phyloP scores from a whole-genome alignment of 2,888 invertebrate species.

The Protophormia terraenovae region DNA sequence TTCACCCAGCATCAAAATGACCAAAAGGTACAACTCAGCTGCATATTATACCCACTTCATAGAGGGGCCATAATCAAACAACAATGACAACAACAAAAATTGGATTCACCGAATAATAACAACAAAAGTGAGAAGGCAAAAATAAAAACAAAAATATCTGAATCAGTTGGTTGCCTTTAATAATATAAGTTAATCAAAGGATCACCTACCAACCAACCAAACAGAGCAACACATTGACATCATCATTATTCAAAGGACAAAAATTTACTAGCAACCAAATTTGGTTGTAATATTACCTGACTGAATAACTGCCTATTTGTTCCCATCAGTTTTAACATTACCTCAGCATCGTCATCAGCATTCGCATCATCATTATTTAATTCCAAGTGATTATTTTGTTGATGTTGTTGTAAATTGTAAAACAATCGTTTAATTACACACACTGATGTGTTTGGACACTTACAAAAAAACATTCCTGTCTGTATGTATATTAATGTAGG shows the following conservation, averaged over 20 bases:
- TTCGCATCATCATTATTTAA: conserved; percentile 31
- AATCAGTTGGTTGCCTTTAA: conserved; percentile 43
- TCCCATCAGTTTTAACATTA: neutral
- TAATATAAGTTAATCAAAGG: conserved; percentile 50
- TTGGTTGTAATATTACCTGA: neutral
- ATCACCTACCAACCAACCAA: conserved; percentile 25
- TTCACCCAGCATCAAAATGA: conserved; percentile 10
- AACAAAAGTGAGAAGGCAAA: neutral
- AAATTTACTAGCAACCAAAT: neutral
- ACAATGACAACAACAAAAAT: neutral
- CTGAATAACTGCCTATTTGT: neutral
- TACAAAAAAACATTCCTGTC: neutral
- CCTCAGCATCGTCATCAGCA: neutral
- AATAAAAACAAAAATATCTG: neutral
- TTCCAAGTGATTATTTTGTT: conserved; percentile 16
- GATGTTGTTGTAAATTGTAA: conserved; percentile 43
- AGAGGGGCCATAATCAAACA: conserved; percentile 4
- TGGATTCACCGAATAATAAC: neutral
- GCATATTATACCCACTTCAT: neutral
- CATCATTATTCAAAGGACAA: neutral
- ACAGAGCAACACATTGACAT: neutral
- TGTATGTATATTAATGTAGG: neutral
- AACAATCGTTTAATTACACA: conserved; percentile 58
- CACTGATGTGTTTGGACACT: neutral
- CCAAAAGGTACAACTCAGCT: neutral